A percentile compares a stretch with the other conserved stretches of the same genome.
Evolutionary conservation across 2,888 invertebrate species (phyloP).

Genomic region (Coenonympha glycerion): DNA sequence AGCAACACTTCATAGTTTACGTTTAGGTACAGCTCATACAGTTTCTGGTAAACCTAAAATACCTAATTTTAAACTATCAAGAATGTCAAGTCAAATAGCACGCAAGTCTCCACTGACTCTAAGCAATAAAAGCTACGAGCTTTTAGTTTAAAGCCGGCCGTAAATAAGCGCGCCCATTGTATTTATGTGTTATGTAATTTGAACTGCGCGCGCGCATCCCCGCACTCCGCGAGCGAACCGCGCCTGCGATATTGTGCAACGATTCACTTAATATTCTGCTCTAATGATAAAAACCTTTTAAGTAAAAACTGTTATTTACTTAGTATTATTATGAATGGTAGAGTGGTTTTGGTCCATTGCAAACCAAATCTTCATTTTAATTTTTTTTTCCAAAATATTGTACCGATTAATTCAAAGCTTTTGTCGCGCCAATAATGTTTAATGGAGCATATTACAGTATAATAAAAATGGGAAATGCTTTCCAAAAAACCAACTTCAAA

Average conservation of each 20-base stretch:
- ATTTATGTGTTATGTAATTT: conserved; percentile 60
- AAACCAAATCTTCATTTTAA: no score
- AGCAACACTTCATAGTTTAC: no score
- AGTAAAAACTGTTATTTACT: conserved; percentile 1
- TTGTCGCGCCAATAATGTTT: no score
- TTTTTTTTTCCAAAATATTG: no score
- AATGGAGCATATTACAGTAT: no score
- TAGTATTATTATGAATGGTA: no score
- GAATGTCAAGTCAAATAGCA: neutral
- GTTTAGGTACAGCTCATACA: no score
- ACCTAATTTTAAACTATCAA: neutral
- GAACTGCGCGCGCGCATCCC: conserved; percentile 39
- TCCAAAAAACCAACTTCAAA: no score
- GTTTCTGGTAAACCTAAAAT: no score
- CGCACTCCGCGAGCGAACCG: no score
- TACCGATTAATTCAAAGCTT: no score
- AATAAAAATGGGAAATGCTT: no score
- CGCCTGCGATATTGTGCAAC: conserved; percentile 33
- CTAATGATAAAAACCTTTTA: conserved; percentile 20
- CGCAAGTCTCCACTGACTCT: conserved; percentile 26
- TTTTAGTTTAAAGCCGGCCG: conserved; percentile 49
- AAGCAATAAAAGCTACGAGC: conserved; percentile 39
- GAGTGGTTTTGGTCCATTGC: neutral
- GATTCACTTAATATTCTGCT: conserved; percentile 21
- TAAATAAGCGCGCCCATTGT: conserved; percentile 54